phyloP scores from a whole-genome alignment of 2,113 vertebrate species.

The Synchiropus splendidus region DNA sequence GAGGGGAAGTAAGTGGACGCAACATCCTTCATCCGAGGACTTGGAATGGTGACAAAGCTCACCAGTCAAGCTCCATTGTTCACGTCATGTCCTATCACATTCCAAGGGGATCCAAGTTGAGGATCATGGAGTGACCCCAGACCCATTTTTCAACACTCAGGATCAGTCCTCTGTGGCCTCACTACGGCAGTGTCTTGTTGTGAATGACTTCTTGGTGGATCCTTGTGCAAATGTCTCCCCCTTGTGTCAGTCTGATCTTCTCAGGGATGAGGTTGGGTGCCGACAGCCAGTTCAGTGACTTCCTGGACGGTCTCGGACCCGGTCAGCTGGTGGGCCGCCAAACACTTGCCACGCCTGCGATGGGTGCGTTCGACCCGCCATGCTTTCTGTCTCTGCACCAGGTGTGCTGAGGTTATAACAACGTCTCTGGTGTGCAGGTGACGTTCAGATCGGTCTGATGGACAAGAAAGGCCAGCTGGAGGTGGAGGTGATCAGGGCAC shows the following conservation, averaged over 20 bases:
- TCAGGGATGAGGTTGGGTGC: slow-evolving; percentile 91
- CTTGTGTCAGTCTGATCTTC: slow-evolving; percentile 84
- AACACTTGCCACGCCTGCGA: slow-evolving; percentile 92
- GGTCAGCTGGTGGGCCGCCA: slow-evolving; percentile 94
- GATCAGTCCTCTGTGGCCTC: too few relatives aligned
- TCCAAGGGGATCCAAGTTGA: too few relatives aligned
- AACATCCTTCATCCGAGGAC: too few relatives aligned
- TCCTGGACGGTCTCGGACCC: slow-evolving; percentile 92
- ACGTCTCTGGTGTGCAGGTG: slow-evolving; percentile 65
- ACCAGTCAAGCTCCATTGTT: too few relatives aligned
- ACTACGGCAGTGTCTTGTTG: too few relatives aligned
- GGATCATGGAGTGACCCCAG: too few relatives aligned
- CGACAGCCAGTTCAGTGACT: slow-evolving; percentile 97
- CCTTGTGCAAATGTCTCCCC: slow-evolving; percentile 4
- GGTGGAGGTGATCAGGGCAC: slow-evolving; percentile 96
- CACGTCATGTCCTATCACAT: too few relatives aligned
- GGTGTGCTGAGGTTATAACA: too few relatives aligned
- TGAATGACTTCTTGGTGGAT: slow-evolving; percentile 2
- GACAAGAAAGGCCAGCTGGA: slow-evolving; percentile 96
- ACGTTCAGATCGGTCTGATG: slow-evolving; percentile 96
- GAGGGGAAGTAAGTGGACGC: slow-evolving; percentile 89
- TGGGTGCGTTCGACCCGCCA: slow-evolving; percentile 74
- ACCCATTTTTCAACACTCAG: too few relatives aligned
- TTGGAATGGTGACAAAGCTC: too few relatives aligned
- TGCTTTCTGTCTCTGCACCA: too few relatives aligned